phyloP scores from a whole-genome alignment of 1,140 invertebrate genomes.

The Helicoverpa zea region DNA sequence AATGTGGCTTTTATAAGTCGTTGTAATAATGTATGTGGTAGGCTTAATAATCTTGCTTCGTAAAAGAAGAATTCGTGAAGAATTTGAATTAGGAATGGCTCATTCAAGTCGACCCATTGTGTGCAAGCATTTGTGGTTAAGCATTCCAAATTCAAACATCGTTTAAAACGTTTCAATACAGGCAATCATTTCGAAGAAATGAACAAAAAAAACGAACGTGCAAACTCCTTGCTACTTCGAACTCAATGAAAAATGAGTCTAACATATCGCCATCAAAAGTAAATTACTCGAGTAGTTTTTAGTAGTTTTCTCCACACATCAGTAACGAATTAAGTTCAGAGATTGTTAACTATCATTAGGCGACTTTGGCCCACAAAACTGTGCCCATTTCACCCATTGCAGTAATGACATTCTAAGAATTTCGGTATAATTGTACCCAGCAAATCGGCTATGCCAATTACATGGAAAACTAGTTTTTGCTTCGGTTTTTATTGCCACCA shows the following conservation, averaged over 20 bases:
- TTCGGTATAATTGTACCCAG: neutral
- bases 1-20: no score
- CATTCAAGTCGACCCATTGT: no score
- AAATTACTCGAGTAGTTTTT: neutral
- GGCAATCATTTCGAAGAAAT: no score
- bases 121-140: no score
- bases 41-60: no score
- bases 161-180: no score
- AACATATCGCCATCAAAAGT: neutral
- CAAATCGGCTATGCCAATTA: neutral
- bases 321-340: neutral
- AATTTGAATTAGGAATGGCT: no score
- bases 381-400: neutral
- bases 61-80: no score
- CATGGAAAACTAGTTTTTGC: slow-evolving; percentile 12
- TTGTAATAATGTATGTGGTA: no score
- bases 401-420: neutral
- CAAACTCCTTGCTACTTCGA: no score
- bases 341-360: neutral
- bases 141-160: no score
- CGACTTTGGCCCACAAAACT: neutral
- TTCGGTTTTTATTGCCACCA: neutral
- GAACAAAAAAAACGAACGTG: no score
- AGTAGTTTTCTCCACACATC: neutral
- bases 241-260: neutral